These are phyloP conservation scores for Asarcornis scutulata DNA, from an alignment of 2,113 vertebrate species.

Conservation along the genomic window DNA sequence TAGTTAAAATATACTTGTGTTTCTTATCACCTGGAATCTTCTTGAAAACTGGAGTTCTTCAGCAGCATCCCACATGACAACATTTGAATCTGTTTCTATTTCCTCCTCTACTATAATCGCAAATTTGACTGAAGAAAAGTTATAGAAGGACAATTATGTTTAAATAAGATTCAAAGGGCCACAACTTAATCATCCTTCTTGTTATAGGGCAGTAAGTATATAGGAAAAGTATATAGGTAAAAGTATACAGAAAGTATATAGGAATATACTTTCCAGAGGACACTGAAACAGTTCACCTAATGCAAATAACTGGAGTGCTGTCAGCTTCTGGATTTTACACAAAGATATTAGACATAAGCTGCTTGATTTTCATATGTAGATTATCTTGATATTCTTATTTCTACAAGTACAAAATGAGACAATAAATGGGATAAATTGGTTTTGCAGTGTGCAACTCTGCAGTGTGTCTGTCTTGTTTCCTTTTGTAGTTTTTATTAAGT, in stretches of 20 bases:
- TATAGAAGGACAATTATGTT: background rate
- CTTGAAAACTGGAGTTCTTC: background rate
- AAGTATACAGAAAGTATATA: too few species aligned
- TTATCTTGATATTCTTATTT: background rate
- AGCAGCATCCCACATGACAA: background rate
- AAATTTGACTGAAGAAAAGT: background rate
- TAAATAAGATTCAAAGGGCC: background rate
- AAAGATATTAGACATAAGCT: background rate
- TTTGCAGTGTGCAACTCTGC: background rate
- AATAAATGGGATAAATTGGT: fast-evolving
- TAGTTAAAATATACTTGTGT: background rate
- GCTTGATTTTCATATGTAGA: background rate
- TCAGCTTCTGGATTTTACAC: background rate
- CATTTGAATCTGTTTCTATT: background rate
- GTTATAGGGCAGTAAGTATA: background rate
- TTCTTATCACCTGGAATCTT: background rate
- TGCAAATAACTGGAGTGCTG: background rate
- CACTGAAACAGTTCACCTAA: background rate
- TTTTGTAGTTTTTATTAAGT: background rate
- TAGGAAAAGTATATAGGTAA: too few species aligned
- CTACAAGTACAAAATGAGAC: background rate
- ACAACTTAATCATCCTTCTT: background rate
- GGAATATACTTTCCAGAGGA: background rate
- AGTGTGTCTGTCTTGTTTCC: background rate
- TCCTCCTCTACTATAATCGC: background rate